Evolutionary conservation across 2,797 vertebrate genomes (phyloP).

Genomic region (Pseudotriccus pelzelni): DNA sequence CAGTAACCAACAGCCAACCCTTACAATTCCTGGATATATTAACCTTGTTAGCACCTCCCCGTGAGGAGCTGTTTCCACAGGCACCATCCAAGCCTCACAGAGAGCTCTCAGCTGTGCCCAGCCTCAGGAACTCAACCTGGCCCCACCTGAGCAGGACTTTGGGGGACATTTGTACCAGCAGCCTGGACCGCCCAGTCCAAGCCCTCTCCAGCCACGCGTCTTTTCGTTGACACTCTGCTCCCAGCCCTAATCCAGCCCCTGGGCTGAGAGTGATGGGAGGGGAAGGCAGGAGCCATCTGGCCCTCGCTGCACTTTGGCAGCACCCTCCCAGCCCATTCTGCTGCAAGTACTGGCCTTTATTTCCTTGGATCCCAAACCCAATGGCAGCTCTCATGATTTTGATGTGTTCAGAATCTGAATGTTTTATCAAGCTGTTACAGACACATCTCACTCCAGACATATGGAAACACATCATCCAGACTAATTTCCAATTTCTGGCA

Average conservation of each 20-base stretch:
- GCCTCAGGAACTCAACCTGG: background rate
- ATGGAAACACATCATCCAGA: background rate
- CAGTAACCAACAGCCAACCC: background rate
- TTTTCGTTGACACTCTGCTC: background rate
- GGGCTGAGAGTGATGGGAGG: background rate
- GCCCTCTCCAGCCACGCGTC: background rate
- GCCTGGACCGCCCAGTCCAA: background rate
- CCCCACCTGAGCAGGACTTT: fast-evolving
- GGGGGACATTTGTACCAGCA: background rate
- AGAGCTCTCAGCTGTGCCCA: background rate
- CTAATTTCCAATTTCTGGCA: background rate
- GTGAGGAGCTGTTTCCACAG: background rate
- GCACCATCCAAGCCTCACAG: background rate
- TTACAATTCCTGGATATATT: background rate
- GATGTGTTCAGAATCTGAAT: background rate
- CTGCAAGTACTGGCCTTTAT: fast-evolving
- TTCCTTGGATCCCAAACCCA: background rate
- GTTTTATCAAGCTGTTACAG: background rate
- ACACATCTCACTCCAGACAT: background rate
- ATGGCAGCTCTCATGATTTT: background rate
- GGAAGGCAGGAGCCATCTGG: background rate
- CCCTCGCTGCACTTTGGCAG: background rate
- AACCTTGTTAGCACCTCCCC: background rate
- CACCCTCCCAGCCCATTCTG: background rate
- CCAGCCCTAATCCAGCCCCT: background rate